phyloP scores from a whole-genome alignment of 2,113 vertebrate genomes.

The Callopanchax toddi region DNA sequence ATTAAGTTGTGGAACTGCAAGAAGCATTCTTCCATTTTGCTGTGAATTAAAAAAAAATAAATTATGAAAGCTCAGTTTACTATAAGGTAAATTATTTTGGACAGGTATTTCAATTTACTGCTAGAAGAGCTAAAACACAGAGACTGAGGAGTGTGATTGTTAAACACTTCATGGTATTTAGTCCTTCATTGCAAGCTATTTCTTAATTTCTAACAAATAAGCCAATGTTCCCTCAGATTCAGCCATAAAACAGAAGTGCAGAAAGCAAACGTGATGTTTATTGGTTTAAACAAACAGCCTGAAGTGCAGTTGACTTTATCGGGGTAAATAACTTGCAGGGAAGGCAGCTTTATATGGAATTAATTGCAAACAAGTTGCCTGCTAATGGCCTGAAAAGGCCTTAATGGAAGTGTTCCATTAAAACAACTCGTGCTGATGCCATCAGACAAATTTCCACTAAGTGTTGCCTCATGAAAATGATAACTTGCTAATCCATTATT shows the following conservation, averaged over 20 bases:
- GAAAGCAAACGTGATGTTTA: slow-evolving; percentile 66
- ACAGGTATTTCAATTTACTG: not conserved
- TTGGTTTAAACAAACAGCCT: slow-evolving; percentile 72
- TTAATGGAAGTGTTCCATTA: slow-evolving; percentile 80
- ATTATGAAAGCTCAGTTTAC: slow-evolving; percentile 1
- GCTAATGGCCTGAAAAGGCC: slow-evolving; percentile 76
- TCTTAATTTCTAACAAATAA: slow-evolving; percentile 9
- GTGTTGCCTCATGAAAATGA: slow-evolving; percentile 78
- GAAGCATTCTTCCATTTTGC: not conserved
- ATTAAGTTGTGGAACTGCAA: slow-evolving; percentile 1
- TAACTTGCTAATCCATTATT: slow-evolving; percentile 82
- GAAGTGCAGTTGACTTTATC: slow-evolving; percentile 69
- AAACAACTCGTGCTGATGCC: slow-evolving; percentile 73
- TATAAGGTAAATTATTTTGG: not conserved
- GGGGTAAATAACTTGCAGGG: slow-evolving; percentile 72
- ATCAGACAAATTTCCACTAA: slow-evolving; percentile 77
- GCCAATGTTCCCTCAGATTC: slow-evolving; percentile 25
- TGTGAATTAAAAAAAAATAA: not conserved
- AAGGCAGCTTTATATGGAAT: slow-evolving; percentile 73
- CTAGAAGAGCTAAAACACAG: not conserved
- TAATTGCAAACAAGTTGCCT: slow-evolving; percentile 78
- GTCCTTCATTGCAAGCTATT: not conserved
- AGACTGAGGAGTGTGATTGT: not conserved
- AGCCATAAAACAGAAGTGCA: slow-evolving; percentile 45
- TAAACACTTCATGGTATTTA: not conserved